These are phyloP conservation scores for Heliconius himera DNA, from an alignment of 1,140 invertebrate genomes.

Conservation along the genomic window DNA sequence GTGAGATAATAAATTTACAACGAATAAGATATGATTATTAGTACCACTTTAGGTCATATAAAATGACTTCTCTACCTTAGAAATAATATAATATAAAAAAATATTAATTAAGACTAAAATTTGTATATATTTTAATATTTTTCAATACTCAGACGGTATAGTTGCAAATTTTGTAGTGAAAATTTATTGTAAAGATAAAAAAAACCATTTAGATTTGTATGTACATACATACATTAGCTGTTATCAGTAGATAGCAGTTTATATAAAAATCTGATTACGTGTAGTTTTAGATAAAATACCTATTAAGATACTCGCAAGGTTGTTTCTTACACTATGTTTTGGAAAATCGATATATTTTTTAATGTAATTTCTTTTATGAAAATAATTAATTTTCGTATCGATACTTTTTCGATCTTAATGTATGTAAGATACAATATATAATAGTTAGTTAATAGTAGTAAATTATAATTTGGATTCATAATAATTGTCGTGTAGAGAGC, in stretches of 20 bases:
- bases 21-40: neutral
- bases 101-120: too few relatives aligned
- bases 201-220: conserved; percentile 22
- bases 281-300: conserved; percentile 23
- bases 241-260: conserved; percentile 33
- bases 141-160: neutral
- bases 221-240: conserved; percentile 23
- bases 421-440: too few relatives aligned
- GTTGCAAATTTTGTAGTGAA: neutral
- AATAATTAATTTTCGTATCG: too few relatives aligned
- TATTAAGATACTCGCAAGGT: conserved; percentile 20
- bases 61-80: too few relatives aligned
- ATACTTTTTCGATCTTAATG: too few relatives aligned
- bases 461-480: too few relatives aligned
- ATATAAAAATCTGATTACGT: conserved; percentile 36
- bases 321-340: neutral
- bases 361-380: too few relatives aligned
- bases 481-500: too few relatives aligned
- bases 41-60: neutral
- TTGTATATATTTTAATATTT: too few relatives aligned
- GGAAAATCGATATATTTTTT: too few relatives aligned
- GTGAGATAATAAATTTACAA: conserved; percentile 1
- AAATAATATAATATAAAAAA: too few relatives aligned
- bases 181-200: conserved; percentile 23
- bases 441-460: too few relatives aligned